phyloP scores from a whole-genome alignment of 1,140 invertebrate genomes.

The Steinernema feltiae region DNA sequence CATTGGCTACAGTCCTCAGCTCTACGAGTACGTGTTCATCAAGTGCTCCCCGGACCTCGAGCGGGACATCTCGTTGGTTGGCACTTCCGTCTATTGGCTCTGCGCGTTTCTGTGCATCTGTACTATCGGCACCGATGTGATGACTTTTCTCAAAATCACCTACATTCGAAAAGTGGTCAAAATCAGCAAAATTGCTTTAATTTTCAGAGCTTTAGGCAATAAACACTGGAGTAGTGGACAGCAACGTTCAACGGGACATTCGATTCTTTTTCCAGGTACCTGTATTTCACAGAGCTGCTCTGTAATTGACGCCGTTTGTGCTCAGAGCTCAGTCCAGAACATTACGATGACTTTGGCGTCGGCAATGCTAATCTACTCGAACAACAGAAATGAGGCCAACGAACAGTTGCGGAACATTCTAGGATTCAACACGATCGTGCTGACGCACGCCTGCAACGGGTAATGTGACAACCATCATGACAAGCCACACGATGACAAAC shows the following conservation, averaged over 20 bases:
- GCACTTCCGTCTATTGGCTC: background rate
- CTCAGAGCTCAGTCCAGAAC: background rate
- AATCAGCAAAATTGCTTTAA: background rate
- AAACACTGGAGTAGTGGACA: background rate
- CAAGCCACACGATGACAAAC: background rate
- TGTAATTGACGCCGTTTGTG: background rate
- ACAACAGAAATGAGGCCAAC: background rate
- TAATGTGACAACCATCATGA: background rate
- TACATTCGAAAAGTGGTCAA: background rate
- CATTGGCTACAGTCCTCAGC: background rate
- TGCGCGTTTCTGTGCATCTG: background rate
- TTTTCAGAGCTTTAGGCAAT: background rate
- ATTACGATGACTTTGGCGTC: background rate
- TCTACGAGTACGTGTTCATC: background rate
- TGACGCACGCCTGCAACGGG: background rate
- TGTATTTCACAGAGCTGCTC: background rate
- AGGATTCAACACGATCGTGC: background rate
- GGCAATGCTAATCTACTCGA: background rate
- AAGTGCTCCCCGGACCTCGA: background rate
- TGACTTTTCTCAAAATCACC: background rate
- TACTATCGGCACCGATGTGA: background rate
- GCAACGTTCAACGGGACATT: background rate
- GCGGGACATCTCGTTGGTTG: background rate
- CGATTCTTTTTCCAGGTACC: background rate
- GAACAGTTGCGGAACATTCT: background rate